Conservation (phyloP, 2,113 vertebrate species). For the Corynorhinus townsendii region DNA sequence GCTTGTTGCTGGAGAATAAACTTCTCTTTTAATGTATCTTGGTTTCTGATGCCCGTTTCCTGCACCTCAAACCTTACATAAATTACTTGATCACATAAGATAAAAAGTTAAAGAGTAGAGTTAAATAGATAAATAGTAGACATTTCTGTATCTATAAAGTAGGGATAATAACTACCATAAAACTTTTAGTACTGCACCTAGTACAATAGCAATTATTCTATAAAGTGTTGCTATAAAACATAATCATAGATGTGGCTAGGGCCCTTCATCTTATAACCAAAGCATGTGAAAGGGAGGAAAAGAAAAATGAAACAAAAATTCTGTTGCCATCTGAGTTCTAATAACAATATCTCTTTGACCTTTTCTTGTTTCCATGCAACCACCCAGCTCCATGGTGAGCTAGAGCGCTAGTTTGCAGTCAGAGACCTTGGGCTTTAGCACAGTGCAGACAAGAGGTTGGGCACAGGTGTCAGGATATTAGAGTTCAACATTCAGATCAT, state of each 20-base stretch:
- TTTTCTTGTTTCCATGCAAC: neutral
- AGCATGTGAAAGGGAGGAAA: neutral
- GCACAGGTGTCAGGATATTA: neutral
- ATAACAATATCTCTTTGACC: neutral
- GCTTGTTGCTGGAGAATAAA: too few species aligned
- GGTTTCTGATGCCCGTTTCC: too few species aligned
- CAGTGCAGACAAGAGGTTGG: neutral
- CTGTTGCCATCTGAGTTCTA: neutral
- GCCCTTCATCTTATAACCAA: neutral
- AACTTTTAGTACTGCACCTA: neutral
- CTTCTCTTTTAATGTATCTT: too few species aligned
- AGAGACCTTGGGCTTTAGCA: neutral
- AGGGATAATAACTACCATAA: neutral
- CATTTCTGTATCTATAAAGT: neutral
- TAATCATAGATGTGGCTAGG: neutral
- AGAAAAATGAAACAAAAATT: neutral
- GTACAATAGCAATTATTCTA: neutral
- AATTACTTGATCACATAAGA: neutral
- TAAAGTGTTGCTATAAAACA: neutral
- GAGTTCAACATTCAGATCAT: neutral
- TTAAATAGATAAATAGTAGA: neutral
- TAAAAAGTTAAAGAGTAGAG: neutral
- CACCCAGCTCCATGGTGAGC: too few species aligned
- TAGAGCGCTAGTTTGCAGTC: neutral
- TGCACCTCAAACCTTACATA: too few species aligned